Evolutionary conservation across 2,113 vertebrate species (phyloP), one percentile per base, ranked within the genome.

Genomic region (Megalops atlanticus): DNA sequence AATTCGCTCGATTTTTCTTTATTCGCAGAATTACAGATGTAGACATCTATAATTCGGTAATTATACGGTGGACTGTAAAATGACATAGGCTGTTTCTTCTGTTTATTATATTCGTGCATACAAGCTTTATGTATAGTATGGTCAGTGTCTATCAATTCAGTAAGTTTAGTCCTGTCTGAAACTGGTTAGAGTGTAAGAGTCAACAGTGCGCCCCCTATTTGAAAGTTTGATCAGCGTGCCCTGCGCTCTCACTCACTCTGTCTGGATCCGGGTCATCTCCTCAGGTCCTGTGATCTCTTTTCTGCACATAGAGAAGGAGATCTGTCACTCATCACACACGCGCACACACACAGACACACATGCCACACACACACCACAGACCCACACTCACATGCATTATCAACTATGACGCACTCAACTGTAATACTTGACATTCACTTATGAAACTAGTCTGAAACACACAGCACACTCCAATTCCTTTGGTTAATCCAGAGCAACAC

Each of bases 221-320:
- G n/a, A 64, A 49, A 31, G 58, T 5, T 4, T 8, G n/a, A 64
- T 58, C 18, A n/a, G 15, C 70, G 82, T 84, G 81, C 77, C 69
- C 81, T 85, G 71, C 76, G 82, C 83, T 88, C 74, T 84, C 84
- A 92, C 90, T 91, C 89, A 91, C 90, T 74, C 79, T 64, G 54
- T 15, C 16, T 86, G 86, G 41, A 84, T 82, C 82, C 88, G 83
- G 78, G 86, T 87, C 86, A 82, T 83, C 89, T 39, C 87, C 78
- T 85, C 85, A 18, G 88, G 83, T 92, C 87, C 90, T 83, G 81
- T 78, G 85, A 85, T 84, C 36, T 91, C 87, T 84, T 90, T 82
- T 82, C 69, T 92, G 91, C 80, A 77, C 87, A 80, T 88, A 85
- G 85, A 90, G 86, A 90, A 86, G 83, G 87, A 84, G 89, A 88